Percentiles rank a stretch among this genome's conserved stretches.
These are phyloP conservation scores for Leucania comma DNA, from an alignment of 2,888 invertebrate genomes.

Conservation along the genomic window DNA sequence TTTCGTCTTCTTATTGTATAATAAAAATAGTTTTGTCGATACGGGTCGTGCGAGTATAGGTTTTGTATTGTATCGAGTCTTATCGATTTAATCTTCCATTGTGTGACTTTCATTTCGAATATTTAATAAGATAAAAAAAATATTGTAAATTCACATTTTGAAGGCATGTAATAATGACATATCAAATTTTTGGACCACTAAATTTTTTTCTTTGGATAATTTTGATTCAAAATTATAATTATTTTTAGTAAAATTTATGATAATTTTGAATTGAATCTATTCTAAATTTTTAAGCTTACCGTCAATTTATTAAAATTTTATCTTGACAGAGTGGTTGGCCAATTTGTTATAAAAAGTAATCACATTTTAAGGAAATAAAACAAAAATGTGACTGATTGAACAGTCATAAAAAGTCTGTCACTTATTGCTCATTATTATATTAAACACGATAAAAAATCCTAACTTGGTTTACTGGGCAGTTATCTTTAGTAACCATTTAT, in stretches of 20 bases:
- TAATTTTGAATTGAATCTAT: conserved; percentile 13
- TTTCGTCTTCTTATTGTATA: conserved; percentile 78
- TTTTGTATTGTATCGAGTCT: conserved; percentile 76
- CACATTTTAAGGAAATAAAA: conserved; percentile 7
- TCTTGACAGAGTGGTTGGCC: neutral
- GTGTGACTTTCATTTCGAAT: conserved; percentile 60
- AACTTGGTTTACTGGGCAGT: neutral
- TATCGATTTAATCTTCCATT: conserved; percentile 73
- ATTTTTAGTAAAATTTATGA: neutral
- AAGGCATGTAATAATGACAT: conserved; percentile 10
- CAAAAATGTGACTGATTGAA: conserved; percentile 10
- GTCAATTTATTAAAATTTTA: neutral
- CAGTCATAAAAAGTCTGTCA: conserved; percentile 29
- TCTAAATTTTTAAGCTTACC: neutral
- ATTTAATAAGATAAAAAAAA: conserved; percentile 42
- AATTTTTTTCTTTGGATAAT: neutral
- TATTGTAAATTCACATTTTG: conserved; percentile 36
- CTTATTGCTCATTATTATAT: conserved; percentile 49
- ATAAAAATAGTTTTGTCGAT: conserved; percentile 71
- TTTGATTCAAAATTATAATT: neutral
- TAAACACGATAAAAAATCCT: conserved; percentile 10
- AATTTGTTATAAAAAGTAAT: neutral
- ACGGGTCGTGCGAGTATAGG: conserved; percentile 73
- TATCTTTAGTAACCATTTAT: neutral
- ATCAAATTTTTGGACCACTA: conserved; percentile 31